Conservation (phyloP, 1,140 invertebrate species). For the Drosophila asahinai region DNA sequence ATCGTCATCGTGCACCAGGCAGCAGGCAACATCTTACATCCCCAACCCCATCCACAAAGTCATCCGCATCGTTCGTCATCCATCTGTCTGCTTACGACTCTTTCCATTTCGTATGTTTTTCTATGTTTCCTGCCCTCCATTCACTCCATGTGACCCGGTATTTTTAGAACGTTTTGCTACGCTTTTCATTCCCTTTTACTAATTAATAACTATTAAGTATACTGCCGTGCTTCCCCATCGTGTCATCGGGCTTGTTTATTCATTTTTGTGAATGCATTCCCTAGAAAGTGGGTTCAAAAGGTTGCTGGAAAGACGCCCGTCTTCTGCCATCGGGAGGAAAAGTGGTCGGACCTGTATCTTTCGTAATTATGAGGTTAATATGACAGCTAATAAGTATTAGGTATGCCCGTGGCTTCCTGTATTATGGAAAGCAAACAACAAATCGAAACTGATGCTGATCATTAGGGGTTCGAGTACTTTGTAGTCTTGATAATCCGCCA, state of each 20-base stretch:
- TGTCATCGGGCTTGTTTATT: conserved; percentile 74
- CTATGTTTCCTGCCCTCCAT: conserved; percentile 14
- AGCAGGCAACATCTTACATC: conserved; percentile 16
- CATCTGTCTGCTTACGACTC: conserved; percentile 63
- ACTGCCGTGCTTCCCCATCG: conserved; percentile 25
- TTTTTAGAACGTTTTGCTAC: conserved; percentile 76
- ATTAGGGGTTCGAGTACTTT: background rate
- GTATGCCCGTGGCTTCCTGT: conserved; percentile 16
- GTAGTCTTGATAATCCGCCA: background rate
- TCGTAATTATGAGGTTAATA: conserved; percentile 52
- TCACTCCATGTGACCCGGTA: conserved; percentile 66
- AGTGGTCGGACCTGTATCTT: conserved; percentile 31
- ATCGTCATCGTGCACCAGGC: conserved; percentile 24
- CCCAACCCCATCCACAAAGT: conserved; percentile 21
- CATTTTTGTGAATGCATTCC: conserved; percentile 34
- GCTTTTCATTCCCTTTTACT: conserved; percentile 76
- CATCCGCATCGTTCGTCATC: conserved; percentile 41
- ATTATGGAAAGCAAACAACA: conserved; percentile 17
- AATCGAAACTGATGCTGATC: conserved; percentile 11
- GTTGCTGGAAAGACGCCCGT: conserved; percentile 45
- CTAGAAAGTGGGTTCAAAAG: conserved; percentile 52
- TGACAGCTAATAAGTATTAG: conserved; percentile 44
- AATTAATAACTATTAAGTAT: conserved; percentile 76
- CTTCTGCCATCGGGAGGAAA: conserved; percentile 10
- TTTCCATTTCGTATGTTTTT: conserved; percentile 16